A percentile compares a stretch with the other conserved stretches of the same genome.
Evolutionary conservation across 2,888 invertebrate species (phyloP).

Genomic region (Creontiades dilutus): DNA sequence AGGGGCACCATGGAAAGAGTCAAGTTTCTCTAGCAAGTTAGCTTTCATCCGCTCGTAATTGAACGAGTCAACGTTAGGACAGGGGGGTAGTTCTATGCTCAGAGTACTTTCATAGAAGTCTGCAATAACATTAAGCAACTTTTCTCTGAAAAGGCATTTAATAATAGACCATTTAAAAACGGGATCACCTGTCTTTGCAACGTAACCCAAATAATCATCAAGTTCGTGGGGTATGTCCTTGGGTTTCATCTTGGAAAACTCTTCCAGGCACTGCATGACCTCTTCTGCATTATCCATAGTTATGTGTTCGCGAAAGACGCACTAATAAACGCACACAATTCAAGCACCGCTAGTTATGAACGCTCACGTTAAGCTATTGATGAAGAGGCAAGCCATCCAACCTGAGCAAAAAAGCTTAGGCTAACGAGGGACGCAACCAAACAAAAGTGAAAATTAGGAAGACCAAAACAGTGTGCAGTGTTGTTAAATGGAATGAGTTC

Average conservation of each 20-base stretch:
- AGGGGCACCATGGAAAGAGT: slow-evolving; percentile 92
- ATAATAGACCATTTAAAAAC: slow-evolving; percentile 94
- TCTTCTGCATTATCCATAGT: slow-evolving; percentile 92
- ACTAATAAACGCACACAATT: neutral
- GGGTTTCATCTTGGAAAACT: slow-evolving; percentile 88
- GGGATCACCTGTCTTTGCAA: slow-evolving; percentile 96
- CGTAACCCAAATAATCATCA: slow-evolving; percentile 92
- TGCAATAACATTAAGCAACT: slow-evolving; percentile 90
- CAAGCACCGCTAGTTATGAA: neutral
- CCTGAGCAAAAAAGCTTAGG: neutral
- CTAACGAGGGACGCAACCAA: neutral
- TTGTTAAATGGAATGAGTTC: neutral
- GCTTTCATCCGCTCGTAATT: slow-evolving; percentile 94
- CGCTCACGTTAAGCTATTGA: too few species aligned
- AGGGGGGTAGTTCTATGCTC: slow-evolving; percentile 87
- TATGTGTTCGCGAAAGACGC: neutral
- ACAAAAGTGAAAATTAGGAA: neutral
- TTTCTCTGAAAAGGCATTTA: slow-evolving; percentile 92
- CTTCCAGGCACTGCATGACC: slow-evolving; percentile 89
- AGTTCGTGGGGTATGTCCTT: slow-evolving; percentile 92
- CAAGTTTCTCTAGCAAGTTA: slow-evolving; percentile 88
- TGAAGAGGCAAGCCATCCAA: neutral
- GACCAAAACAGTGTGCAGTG: neutral
- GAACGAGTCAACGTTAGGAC: slow-evolving; percentile 94
- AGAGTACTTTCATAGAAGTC: slow-evolving; percentile 92